Evolutionary conservation across 2,888 invertebrate species (phyloP).

Genomic region (Stenurella melanura): DNA sequence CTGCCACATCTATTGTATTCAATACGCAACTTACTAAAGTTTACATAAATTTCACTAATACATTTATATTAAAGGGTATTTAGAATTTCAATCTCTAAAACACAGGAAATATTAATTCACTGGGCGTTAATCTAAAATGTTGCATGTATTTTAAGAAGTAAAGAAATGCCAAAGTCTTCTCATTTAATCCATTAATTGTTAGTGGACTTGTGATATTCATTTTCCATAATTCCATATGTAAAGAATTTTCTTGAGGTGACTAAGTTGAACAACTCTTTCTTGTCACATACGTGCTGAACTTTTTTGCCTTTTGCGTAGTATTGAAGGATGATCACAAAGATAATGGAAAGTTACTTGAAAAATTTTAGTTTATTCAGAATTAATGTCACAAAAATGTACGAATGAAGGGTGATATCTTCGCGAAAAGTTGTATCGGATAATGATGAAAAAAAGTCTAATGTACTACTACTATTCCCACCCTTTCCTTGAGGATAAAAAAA

Average conservation of each 20-base stretch:
- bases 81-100: conserved; percentile 12
- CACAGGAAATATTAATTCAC: neutral
- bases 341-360: neutral
- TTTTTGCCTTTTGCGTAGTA: neutral
- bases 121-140: too few relatives aligned
- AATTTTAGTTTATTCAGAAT: too few relatives aligned
- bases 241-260: neutral
- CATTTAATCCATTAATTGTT: neutral
- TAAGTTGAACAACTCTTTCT: neutral
- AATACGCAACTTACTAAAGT: neutral
- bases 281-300: neutral
- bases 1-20: too few relatives aligned
- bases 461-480: too few relatives aligned
- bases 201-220: neutral
- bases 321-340: neutral
- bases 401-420: too few relatives aligned
- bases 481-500: too few relatives aligned
- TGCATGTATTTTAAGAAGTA: neutral
- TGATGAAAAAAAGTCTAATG: too few relatives aligned
- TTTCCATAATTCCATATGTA: too few relatives aligned
- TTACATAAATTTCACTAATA: neutral
- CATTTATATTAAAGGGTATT: conserved; percentile 3
- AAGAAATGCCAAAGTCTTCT: neutral
- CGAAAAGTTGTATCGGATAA: too few relatives aligned
- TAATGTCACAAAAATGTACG: too few relatives aligned